Evolutionary conservation across 1,140 invertebrate species (phyloP), one percentile per base, ranked within the genome.

Genomic region (Macrosteles quadrilineatus): DNA sequence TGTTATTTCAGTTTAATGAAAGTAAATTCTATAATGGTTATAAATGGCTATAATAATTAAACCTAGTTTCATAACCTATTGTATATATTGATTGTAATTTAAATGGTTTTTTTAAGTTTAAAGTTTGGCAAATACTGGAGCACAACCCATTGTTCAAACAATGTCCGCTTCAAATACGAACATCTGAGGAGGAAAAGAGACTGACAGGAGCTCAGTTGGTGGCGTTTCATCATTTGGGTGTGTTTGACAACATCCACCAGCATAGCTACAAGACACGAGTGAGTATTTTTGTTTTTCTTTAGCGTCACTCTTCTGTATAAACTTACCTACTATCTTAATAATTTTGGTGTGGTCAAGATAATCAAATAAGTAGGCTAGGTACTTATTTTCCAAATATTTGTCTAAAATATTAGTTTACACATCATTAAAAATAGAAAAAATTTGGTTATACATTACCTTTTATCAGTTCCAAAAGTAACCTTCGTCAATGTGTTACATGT

Each of bases 51-150:
- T n/a, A n/a, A n/a, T n/a, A n/a, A n/a, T n/a, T n/a, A n/a, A n/a
- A n/a, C n/a, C n/a, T n/a, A n/a, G n/a, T n/a, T n/a, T n/a, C n/a
- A n/a, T n/a, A n/a, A n/a, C n/a, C n/a, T n/a, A n/a, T n/a, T n/a
- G n/a, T n/a, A n/a, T n/a, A n/a, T n/a, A n/a, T n/a, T n/a, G n/a
- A n/a, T n/a, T n/a, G n/a, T n/a, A 62, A 63, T 14, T 66, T 17
- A 31, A 43, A 6, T 64, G 14, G 11, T 27, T 67, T 68, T 69
- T 82, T 86, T 40, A 77, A 97, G 94, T 87, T 91, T 75, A 88
- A 87, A 78, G 83, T 97, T 72, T 96, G 91, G 90, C 85, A 87
- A 23, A 88, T 87, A 2, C 77, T 97, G 23, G 87, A 93, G 80
- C 87, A 83, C 11, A 90, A 95, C 78, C 90, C 93, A 3, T 75